Percentiles rank a stretch among this genome's conserved stretches.
These are phyloP conservation scores for Zosterops pallidus DNA, from an alignment of 2,113 vertebrate species.

Conservation along the genomic window DNA sequence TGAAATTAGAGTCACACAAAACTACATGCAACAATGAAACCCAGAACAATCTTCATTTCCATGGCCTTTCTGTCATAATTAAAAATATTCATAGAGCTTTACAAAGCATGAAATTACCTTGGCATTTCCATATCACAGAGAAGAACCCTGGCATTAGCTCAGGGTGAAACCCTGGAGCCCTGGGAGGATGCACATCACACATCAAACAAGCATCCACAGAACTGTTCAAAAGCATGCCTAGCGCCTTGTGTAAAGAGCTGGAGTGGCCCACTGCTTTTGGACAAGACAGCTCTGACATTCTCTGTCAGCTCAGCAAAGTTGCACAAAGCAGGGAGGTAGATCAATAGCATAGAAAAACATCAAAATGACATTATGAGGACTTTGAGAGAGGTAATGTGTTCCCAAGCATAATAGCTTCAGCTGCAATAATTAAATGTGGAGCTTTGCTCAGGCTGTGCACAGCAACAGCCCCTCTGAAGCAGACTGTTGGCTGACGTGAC, in stretches of 20 bases:
- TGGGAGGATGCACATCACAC: neutral
- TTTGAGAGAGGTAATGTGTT: conserved; percentile 5
- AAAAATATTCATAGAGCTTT: conserved; percentile 56
- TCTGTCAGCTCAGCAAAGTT: neutral
- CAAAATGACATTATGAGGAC: conserved; percentile 27
- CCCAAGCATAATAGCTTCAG: neutral
- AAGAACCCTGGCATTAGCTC: neutral
- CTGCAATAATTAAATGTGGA: conserved; percentile 25
- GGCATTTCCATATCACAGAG: neutral
- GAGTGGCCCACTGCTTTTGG: neutral
- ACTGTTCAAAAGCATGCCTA: neutral
- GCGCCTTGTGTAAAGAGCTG: neutral
- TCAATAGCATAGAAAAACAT: neutral
- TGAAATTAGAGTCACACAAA: conserved; percentile 40
- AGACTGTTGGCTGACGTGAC: neutral
- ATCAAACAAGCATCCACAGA: conserved; percentile 5
- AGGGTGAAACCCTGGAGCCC: neutral
- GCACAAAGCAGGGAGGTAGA: neutral
- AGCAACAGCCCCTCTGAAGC: neutral
- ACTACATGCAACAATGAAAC: neutral
- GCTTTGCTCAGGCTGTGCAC: neutral
- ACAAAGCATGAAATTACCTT: conserved; percentile 59
- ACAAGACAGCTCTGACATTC: conserved; percentile 3
- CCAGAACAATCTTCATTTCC: conserved; percentile 38
- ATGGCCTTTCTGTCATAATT: conserved; percentile 25